Evolutionary conservation across 2,113 vertebrate species (phyloP), one percentile per base, ranked within the genome.

Genomic region (Ictalurus furcatus): DNA sequence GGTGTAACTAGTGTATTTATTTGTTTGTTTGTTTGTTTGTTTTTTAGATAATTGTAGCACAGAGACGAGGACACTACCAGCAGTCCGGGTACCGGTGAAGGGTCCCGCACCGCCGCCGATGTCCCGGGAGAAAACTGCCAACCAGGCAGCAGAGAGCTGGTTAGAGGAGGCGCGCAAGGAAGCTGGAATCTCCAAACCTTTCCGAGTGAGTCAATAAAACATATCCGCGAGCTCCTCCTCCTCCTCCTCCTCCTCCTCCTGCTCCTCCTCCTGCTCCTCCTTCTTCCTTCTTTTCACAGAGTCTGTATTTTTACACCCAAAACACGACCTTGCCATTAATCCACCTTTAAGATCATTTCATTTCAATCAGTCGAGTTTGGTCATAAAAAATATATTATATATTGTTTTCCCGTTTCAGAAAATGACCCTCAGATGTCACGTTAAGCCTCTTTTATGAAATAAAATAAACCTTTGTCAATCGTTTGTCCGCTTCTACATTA

Each of bases 161-260:
- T 94, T 97, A 81, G 96, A 97, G 91, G 96, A 95, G 79, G 92
- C 95, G 1, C 94, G 92, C 48, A 95, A 92, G 88, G 96, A 96
- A 91, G 95, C 95, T 0, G 96, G 96, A 17, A 96, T 96, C 91
- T 94, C 95, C n/a, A 92, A 95, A 63, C 93, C 95, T 21, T 93
- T 92, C 23, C 94, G 92, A 37, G 96, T 97, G 88, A 96, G 95
- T 93, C 13, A 65, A 74, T 25, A 16, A 59, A 67, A 34, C 25
- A 13, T 1, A 52, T 4, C 74, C 25, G 25, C 1, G 1, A 30
- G n/a, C 16, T 71, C 30, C n/a, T 44, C 52, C 2, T 0, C 7
- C 19, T 13, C 28, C n/a, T n/a, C 34, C 34, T 34, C 34, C 34
- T 34, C 1, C 34, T 34, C 34, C 16, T 71, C 30, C n/a, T 44